phyloP scores from a whole-genome alignment of 2,797 vertebrate species.

The Chaetophractus vellerosus region DNA sequence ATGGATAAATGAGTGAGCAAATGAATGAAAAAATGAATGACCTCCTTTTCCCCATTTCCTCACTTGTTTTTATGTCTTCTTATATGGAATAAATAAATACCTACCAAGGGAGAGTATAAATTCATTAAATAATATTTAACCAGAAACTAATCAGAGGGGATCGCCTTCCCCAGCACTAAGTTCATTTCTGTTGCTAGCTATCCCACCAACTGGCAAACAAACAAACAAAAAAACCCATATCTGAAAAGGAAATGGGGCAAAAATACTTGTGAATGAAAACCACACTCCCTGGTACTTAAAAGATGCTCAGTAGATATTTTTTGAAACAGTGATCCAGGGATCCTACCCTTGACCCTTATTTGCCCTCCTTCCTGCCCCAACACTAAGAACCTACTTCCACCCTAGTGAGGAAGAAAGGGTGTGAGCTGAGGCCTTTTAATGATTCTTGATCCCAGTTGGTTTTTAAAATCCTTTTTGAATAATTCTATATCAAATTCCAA shows the following conservation, averaged over 20 bases:
- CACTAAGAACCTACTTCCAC: neutral
- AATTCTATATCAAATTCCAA: constrained; percentile 17
- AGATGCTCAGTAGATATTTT: neutral
- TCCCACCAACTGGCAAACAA: neutral
- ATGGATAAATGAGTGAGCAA: constrained; percentile 11
- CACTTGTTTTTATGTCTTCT: neutral
- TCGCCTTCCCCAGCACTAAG: neutral
- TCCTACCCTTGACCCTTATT: neutral
- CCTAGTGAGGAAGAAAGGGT: neutral
- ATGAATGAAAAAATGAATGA: neutral
- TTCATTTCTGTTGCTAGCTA: neutral
- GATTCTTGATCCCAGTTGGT: neutral
- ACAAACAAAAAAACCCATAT: neutral
- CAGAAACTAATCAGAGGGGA: neutral
- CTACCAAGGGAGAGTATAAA: neutral
- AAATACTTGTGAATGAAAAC: neutral
- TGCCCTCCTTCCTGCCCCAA: neutral
- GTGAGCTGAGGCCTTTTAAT: neutral
- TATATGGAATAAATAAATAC: neutral
- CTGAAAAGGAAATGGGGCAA: constrained; percentile 49
- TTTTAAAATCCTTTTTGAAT: constrained; percentile 33
- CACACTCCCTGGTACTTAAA: neutral
- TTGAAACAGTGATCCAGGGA: neutral
- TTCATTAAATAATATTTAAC: constrained; percentile 42
- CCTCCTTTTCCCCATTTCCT: neutral